Evolutionary conservation across 2,888 invertebrate species (phyloP).

Genomic region (Caenorhabditis sp.): DNA sequence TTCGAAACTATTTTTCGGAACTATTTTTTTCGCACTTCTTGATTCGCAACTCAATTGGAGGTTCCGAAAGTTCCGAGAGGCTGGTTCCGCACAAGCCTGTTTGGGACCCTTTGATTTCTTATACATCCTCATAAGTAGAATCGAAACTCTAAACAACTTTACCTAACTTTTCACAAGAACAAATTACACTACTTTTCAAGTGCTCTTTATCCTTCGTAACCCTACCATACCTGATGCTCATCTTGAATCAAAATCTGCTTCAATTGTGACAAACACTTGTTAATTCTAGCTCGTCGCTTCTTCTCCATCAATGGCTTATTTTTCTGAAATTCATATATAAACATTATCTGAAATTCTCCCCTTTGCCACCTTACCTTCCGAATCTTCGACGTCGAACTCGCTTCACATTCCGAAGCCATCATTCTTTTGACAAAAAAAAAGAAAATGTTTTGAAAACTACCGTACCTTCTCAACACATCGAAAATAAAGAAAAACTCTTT

Average conservation of each 20-base stretch:
- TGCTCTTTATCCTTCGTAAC: background rate
- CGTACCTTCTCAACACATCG: background rate
- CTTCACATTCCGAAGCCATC: background rate
- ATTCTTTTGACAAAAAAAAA: background rate
- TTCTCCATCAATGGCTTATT: slow-evolving; percentile 60
- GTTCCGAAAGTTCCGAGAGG: too few relatives aligned
- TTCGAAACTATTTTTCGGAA: too few relatives aligned
- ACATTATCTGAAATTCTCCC: background rate
- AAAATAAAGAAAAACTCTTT: background rate
- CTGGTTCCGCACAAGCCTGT: background rate
- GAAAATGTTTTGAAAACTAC: background rate
- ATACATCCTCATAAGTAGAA: too few relatives aligned
- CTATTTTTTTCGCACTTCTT: too few relatives aligned
- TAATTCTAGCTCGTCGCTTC: slow-evolving; percentile 53
- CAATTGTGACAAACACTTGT: slow-evolving; percentile 44
- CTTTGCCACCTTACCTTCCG: background rate
- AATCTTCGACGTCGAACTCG: background rate
- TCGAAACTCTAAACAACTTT: background rate
- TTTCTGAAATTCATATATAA: slow-evolving; percentile 31
- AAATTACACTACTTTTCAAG: background rate
- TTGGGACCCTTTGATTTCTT: too few relatives aligned
- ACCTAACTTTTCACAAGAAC: background rate
- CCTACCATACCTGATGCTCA: slow-evolving; percentile 32
- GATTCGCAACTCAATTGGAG: too few relatives aligned
- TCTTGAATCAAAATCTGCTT: slow-evolving; percentile 51